Evolutionary conservation across 2,113 vertebrate species (phyloP), one percentile per base, ranked within the genome.

Genomic region (Gymnocephalus cernua): DNA sequence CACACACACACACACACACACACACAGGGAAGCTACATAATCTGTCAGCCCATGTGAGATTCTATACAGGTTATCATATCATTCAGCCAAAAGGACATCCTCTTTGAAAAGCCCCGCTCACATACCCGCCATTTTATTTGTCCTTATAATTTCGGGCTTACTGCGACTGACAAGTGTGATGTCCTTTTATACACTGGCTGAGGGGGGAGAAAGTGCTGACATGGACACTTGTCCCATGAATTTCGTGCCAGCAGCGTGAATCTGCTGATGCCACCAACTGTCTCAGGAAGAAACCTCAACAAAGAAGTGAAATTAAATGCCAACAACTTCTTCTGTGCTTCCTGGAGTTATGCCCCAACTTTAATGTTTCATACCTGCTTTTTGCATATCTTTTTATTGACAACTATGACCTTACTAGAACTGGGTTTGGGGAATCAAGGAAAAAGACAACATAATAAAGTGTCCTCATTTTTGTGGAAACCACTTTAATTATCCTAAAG

Each of bases 151-250:
- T 93, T 83, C 11, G 3, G 75, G 80, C 82, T 91, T 68, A 85
- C 90, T 62, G 59, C 58, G 53, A 70, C 88, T 93, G 94, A 94
- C 89, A 92, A 91, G 84, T 88, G 90, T 92, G 90, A 90, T 93
- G 94, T 95, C 93, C 92, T 94, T 89, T 93, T 86, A 87, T 83
- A 86, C 83, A 64, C 78, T 38, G 77, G 85, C 88, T 85, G 84
- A 86, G 72, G 74, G 67, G 82, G 75, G 87, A 92, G 90, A 95
- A 94, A 94, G 82, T 93, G 95, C 95, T 96, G 95, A 96, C 95
- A 90, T 82, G 87, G 88, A 87, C 91, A 84, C 89, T 94, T 92
- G 93, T 93, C 93, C 94, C 89, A 74, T 90, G 92, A 93, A 94
- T 92, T 93, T 91, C 3, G 86, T 89, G 86, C 89, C 87, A 87